Conservation (phyloP, 2,797 vertebrate species). For the Sebastes itinus region DNA sequence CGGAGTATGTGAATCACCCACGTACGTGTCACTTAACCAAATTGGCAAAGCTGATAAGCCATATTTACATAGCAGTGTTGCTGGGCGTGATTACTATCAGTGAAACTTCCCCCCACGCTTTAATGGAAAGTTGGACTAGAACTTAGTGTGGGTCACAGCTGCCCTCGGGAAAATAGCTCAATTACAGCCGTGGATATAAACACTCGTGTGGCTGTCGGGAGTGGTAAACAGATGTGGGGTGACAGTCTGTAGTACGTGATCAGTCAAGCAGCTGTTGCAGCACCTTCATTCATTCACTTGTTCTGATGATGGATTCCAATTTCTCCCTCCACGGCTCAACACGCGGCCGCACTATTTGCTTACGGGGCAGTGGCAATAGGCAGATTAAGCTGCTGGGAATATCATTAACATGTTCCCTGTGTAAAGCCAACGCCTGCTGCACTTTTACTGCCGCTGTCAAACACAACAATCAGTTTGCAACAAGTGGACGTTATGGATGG, state of each 20-base stretch:
- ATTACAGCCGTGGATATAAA: slow-evolving; percentile 67
- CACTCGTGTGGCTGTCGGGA: slow-evolving; percentile 53
- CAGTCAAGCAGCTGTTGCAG: slow-evolving; percentile 69
- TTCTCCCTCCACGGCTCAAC: slow-evolving; percentile 26
- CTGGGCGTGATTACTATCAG: slow-evolving; percentile 70
- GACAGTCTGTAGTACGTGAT: slow-evolving; percentile 53
- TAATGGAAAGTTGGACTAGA: slow-evolving; percentile 74
- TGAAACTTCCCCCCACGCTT: slow-evolving; percentile 55
- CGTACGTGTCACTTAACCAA: slow-evolving; percentile 75
- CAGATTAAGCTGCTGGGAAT: slow-evolving; percentile 65
- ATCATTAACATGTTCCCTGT: slow-evolving; percentile 35
- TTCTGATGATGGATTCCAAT: slow-evolving; percentile 57
- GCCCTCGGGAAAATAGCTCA: slow-evolving; percentile 71
- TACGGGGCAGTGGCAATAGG: slow-evolving; percentile 48
- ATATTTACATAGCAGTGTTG: slow-evolving; percentile 78
- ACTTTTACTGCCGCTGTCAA: slow-evolving; percentile 36
- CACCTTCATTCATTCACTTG: slow-evolving; percentile 65
- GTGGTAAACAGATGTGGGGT: slow-evolving; percentile 74
- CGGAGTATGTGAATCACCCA: slow-evolving; percentile 68
- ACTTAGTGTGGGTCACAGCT: slow-evolving; percentile 65
- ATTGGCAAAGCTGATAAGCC: slow-evolving; percentile 74
- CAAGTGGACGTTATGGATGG: slow-evolving; percentile 24
- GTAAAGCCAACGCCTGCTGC: slow-evolving; percentile 17
- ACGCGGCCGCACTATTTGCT: slow-evolving; percentile 56
- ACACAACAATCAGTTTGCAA: slow-evolving; percentile 41